phyloP scores from a whole-genome alignment of 1,140 invertebrate genomes.

The Magallana ariakensis region DNA sequence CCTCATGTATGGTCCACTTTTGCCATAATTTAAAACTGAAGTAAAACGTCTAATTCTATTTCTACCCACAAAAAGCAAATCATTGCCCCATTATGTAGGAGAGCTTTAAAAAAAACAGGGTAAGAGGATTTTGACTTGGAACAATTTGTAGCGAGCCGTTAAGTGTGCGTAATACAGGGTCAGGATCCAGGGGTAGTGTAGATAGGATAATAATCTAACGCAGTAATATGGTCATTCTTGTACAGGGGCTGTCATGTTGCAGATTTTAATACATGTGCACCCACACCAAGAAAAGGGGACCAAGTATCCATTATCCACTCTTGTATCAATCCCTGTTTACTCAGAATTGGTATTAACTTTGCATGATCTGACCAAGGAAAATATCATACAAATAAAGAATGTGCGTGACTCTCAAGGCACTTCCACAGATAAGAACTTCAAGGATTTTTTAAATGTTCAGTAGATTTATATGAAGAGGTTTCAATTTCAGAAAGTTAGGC shows the following conservation, averaged over 20 bases:
- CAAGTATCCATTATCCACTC: background rate
- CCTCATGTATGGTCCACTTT: background rate
- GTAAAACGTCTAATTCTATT: background rate
- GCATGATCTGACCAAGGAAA: slow-evolving; percentile 1
- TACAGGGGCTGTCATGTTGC: background rate
- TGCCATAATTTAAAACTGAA: background rate
- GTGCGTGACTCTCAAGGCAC: slow-evolving; percentile 12
- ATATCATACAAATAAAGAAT: slow-evolving; percentile 10
- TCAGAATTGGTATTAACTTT: slow-evolving; percentile 19
- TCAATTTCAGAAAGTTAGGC: slow-evolving; percentile 8
- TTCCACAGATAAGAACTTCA: slow-evolving; percentile 24
- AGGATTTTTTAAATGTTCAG: slow-evolving; percentile 34
- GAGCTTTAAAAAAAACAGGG: background rate
- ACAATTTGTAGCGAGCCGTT: background rate
- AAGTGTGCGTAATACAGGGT: background rate
- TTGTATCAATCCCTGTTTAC: slow-evolving; percentile 2
- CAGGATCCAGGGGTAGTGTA: background rate
- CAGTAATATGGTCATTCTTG: background rate
- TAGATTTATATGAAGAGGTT: slow-evolving; percentile 17
- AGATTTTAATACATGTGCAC: background rate
- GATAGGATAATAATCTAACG: background rate
- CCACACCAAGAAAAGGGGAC: background rate
- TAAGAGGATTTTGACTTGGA: slow-evolving; percentile 12
- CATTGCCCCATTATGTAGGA: background rate
- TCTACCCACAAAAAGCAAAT: background rate